A percentile compares a stretch with the other conserved stretches of the same genome.
These are phyloP conservation scores for Sternarchorhynchus goeldii DNA, from an alignment of 2,797 vertebrate genomes.

Conservation along the genomic window DNA sequence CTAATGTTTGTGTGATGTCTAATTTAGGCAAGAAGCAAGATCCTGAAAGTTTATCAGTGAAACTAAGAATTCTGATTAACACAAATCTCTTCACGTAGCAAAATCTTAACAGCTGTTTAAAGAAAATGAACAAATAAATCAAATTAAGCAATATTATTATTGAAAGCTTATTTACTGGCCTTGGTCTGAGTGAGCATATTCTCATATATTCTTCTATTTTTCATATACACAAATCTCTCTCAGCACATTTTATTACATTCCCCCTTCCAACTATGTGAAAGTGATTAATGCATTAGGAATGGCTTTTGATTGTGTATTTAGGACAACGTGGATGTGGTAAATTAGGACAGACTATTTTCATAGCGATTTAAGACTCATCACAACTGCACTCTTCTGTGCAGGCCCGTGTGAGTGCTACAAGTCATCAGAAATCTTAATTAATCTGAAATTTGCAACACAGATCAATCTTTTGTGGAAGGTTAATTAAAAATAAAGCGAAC, in stretches of 20 bases:
- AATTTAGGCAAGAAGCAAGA: not conserved
- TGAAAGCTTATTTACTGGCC: no score
- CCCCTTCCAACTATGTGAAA: not conserved
- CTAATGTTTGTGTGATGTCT: constrained; percentile 12
- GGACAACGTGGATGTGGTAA: constrained; percentile 14
- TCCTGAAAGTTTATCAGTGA: no score
- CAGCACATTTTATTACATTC: no score
- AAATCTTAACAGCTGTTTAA: no score
- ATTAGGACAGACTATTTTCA: constrained; percentile 21
- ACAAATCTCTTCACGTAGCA: no score
- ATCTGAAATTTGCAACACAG: constrained; percentile 33
- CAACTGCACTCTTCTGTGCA: not conserved
- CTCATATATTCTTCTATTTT: no score
- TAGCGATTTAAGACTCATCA: constrained; percentile 1
- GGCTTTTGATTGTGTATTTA: constrained; percentile 5
- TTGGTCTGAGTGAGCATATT: no score
- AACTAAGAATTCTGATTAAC: no score
- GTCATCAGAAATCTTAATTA: constrained; percentile 36
- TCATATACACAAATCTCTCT: no score
- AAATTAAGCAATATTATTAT: no score
- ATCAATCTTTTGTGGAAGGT: constrained; percentile 24
- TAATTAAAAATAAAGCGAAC: constrained; percentile 40
- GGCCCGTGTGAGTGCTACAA: not conserved
- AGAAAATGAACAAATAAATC: no score
- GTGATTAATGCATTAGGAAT: not conserved